A percentile compares a stretch with the other conserved stretches of the same genome.
phyloP scores from a whole-genome alignment of 1,140 invertebrate species.

The Pogonognathellus flavescens region DNA sequence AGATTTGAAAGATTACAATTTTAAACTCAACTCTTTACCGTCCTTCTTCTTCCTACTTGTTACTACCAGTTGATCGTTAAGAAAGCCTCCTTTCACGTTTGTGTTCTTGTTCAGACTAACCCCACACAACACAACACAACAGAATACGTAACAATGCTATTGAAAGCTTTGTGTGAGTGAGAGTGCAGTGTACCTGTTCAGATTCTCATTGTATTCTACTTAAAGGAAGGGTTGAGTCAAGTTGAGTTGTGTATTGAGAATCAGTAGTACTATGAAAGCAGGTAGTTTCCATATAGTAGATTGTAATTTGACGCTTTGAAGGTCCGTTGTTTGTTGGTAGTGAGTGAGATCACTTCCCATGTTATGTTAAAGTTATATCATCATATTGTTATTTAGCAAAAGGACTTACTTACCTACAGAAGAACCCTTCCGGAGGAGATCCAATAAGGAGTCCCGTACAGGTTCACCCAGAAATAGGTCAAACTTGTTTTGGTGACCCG shows the following conservation, averaged over 20 bases:
- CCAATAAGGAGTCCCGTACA: constrained; percentile 13
- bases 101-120: constrained; percentile 26
- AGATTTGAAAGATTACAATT: constrained; percentile 38
- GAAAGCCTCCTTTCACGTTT: background rate
- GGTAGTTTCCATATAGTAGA: background rate
- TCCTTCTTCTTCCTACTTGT: constrained; percentile 17
- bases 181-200: constrained; percentile 33
- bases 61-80: constrained; percentile 11
- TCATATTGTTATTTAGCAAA: background rate
- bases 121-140: constrained; percentile 34
- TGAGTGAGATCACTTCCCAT: background rate
- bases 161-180: constrained; percentile 34
- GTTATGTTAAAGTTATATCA: constrained; percentile 1
- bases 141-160: background rate
- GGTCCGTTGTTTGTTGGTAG: background rate
- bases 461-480: constrained; percentile 42
- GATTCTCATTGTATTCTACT: background rate
- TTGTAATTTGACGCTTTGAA: constrained; percentile 36
- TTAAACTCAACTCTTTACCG: constrained; percentile 21
- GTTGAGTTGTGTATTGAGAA: constrained; percentile 33
- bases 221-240: constrained; percentile 42
- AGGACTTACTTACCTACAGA: background rate
- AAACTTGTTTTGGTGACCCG: constrained; percentile 54
- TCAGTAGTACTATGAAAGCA: background rate
- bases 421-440: constrained; percentile 29